phyloP scores from a whole-genome alignment of 2,888 invertebrate species.

The Melinaea marsaeus region DNA sequence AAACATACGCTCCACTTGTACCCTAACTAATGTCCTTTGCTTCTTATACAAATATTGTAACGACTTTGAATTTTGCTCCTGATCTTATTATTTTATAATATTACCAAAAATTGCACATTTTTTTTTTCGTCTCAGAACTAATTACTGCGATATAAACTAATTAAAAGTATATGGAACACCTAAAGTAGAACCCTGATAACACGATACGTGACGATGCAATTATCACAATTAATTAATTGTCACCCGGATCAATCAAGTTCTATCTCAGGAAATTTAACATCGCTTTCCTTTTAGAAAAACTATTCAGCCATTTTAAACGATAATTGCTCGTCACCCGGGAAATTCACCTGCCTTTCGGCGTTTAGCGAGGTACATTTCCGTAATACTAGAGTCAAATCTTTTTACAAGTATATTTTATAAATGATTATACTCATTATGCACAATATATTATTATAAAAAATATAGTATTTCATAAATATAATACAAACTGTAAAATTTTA shows the following conservation, averaged over 20 bases:
- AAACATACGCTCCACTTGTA: slow-evolving; percentile 28
- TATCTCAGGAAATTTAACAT: slow-evolving; percentile 26
- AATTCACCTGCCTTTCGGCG: slow-evolving; percentile 21
- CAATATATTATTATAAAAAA: too few species aligned
- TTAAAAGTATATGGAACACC: neutral
- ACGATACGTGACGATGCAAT: slow-evolving; percentile 35
- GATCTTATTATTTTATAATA: neutral
- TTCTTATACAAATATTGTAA: neutral
- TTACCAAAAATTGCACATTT: neutral
- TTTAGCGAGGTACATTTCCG: slow-evolving; percentile 14
- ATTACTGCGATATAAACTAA: neutral
- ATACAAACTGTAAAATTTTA: neutral
- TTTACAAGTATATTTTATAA: too few species aligned
- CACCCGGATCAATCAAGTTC: slow-evolving; percentile 38
- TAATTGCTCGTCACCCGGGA: slow-evolving; percentile 29
- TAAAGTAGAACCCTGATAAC: slow-evolving; percentile 23
- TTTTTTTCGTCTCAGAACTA: neutral
- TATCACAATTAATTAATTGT: slow-evolving; percentile 36
- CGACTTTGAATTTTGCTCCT: neutral
- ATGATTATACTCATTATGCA: too few species aligned
- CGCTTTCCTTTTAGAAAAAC: slow-evolving; percentile 27
- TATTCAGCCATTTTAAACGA: slow-evolving; percentile 25
- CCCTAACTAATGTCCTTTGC: slow-evolving; percentile 22
- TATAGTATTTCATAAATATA: too few species aligned
- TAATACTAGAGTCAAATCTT: too few species aligned